These are phyloP conservation scores for Sebastes iracundus DNA, from an alignment of 2,797 vertebrate genomes.

Conservation along the genomic window DNA sequence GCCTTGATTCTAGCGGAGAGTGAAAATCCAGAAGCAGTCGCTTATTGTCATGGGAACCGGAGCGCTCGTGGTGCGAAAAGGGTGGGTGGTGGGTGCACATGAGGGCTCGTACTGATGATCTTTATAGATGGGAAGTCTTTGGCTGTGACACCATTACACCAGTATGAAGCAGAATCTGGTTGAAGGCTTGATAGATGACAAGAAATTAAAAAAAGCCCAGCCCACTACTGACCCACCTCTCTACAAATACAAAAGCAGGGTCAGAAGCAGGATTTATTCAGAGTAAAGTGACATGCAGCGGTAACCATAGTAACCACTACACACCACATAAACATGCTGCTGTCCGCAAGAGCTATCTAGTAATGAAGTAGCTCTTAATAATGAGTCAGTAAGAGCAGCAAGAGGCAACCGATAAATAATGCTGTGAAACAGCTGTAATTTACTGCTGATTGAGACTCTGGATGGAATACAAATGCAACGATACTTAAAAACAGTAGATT, in stretches of 20 bases:
- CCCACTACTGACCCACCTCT: conserved; percentile 10
- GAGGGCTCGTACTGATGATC: conserved; percentile 19
- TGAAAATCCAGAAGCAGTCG: conserved; percentile 59
- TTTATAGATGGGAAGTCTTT: conserved; percentile 12
- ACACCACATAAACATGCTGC: conserved; percentile 25
- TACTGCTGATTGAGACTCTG: neutral
- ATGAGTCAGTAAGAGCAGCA: conserved; percentile 5
- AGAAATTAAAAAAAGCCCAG: neutral
- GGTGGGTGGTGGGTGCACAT: neutral
- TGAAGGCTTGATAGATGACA: conserved; percentile 10
- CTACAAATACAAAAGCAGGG: conserved; percentile 14
- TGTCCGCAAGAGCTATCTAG: conserved; percentile 17
- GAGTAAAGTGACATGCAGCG: conserved; percentile 12
- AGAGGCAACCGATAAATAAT: neutral
- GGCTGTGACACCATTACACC: neutral
- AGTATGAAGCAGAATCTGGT: neutral
- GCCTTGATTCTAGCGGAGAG: conserved; percentile 51
- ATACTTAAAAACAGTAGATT: neutral
- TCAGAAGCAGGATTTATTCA: conserved; percentile 26
- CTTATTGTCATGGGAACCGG: conserved; percentile 70
- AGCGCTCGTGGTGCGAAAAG: neutral
- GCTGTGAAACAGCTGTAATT: neutral
- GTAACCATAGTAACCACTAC: conserved; percentile 49
- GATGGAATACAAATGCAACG: neutral
- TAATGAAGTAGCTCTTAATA: conserved; percentile 28